Conservation (phyloP, 2,888 invertebrate genomes). For the Hypolimnas misippus region DNA sequence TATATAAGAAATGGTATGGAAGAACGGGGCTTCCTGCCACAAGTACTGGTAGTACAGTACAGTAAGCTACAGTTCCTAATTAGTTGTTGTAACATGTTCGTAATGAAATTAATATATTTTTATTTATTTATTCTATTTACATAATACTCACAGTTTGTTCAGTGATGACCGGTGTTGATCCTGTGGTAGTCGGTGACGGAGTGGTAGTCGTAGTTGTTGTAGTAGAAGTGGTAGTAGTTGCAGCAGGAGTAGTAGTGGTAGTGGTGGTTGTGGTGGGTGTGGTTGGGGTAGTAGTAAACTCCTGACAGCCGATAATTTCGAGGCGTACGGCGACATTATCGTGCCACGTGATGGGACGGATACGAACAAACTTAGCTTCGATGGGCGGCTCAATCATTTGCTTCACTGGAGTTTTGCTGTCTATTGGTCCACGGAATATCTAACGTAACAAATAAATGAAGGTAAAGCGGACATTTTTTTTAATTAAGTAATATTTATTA, state of each 20-base stretch:
- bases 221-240: constrained; percentile 11
- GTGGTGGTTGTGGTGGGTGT: constrained; percentile 40
- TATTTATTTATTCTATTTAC: too few relatives aligned
- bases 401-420: constrained; percentile 81
- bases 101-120: too few relatives aligned
- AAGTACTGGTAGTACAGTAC: too few relatives aligned
- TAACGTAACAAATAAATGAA: constrained; percentile 51
- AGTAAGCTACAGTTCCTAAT: too few relatives aligned
- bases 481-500: too few relatives aligned
- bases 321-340: constrained; percentile 86
- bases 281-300: constrained; percentile 47
- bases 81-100: too few relatives aligned
- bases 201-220: constrained; percentile 35
- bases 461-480: too few relatives aligned
- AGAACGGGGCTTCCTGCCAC: too few relatives aligned
- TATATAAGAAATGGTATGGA: too few relatives aligned
- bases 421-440: constrained; percentile 89
- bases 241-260: constrained; percentile 22
- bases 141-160: constrained; percentile 7
- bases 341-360: constrained; percentile 91
- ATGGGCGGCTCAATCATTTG: constrained; percentile 89
- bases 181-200: constrained; percentile 29
- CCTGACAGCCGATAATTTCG: constrained; percentile 89
- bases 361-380: constrained; percentile 88
- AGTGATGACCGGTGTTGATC: constrained; percentile 36